Base-by-base conservation (phyloP, 2,888 invertebrate species). In the Myathropa florea region DNA sequence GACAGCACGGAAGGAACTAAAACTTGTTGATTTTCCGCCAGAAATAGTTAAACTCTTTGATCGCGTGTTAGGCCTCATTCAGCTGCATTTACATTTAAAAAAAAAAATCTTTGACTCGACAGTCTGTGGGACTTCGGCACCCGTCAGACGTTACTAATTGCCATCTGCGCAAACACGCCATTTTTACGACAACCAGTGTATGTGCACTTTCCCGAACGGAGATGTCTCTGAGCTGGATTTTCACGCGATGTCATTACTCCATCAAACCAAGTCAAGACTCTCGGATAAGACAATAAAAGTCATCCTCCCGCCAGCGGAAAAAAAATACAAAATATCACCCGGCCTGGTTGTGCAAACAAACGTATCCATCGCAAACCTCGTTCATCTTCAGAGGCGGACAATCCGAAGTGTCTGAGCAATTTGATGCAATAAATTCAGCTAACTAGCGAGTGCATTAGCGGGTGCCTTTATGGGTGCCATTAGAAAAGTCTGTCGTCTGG, bases 211-310 rank as follows among this genome's bases (percentile, higher is more conserved):
- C 73, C 23, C 28, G 10, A 67, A 46, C 18, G 67, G 30, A 57
- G 68, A 68, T 39, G 39, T 60, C 60, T 70, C 59, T 39, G 39
- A 30, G n/a, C 9, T 10, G 7, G 39, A 30, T 46, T 63, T 72
- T 33, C 53, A 72, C 53, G 72, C 61, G 72, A 72, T 72, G 61
- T 21, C 46, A 46, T 72, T 61, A 72, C 57, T 55, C 57, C 68
- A 68, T 46, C 46, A 46, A 46, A 46, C 7, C 46, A 46, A n/a
- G 46, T 46, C 46, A 46, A 18, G 33, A 33, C 33, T 33, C 33
- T 10, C 33, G 33, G 33, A 33, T 33, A 33, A 33, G 46, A 46
- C 60, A 53, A 72, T 72, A 72, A 61, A 72, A 72, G 61, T 61
- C 71, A 61, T 61, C 61, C 28, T 30, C 46, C 18, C 18, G 14